Evolutionary conservation across 35 echinoderm and acorn worm species (phyloP), one percentile per base, ranked within the genome.

Genomic region (Nesometra sesokonis): DNA sequence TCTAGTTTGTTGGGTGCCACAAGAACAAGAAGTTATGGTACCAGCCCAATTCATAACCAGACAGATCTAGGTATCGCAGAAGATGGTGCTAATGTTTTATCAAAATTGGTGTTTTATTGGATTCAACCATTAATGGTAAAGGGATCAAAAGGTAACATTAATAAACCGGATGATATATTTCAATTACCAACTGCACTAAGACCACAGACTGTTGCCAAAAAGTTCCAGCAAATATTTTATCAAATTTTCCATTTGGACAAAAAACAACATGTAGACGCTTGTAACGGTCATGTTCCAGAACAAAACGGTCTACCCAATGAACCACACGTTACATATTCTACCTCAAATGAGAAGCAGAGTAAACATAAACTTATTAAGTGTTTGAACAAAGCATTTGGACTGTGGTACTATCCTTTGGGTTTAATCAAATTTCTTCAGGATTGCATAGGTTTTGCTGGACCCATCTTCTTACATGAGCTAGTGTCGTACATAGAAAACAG

Each of bases 71-170:
- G 96, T 0, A 84, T 94, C 27, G 96, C 96, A 80, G 96, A 88
- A 82, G 87, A 99, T 77, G 80, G 87, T 39, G 92, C 90, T 32
- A 94, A 52, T 47, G 31, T 89, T 36, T 46, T 94, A 3, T 99
- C 96, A 15, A 94, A 89, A 35, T 29, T 91, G 5, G 78, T 86
- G 8, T 91, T 94, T 19, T 94, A 82, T 87, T 99, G 96, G 96
- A 90, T 90, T 37, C 80, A 91, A 83, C 88, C 92, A 5, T 52
- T 99, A 46, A 99, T 99, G 96, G 77, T 35, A 29, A 94, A 94
- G 46, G 96, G 96, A 31, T 93, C 96, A 4, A 84, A 86, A 83
- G 96, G 96, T 23, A 36, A 93, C 5, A 90, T 99, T 11, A 39
- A 76, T 19, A 87, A 37, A 33, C 77, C 92, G 21, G 81, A 86